phyloP scores from a whole-genome alignment of 2,888 invertebrate species.

The Temnothorax unifasciatus region DNA sequence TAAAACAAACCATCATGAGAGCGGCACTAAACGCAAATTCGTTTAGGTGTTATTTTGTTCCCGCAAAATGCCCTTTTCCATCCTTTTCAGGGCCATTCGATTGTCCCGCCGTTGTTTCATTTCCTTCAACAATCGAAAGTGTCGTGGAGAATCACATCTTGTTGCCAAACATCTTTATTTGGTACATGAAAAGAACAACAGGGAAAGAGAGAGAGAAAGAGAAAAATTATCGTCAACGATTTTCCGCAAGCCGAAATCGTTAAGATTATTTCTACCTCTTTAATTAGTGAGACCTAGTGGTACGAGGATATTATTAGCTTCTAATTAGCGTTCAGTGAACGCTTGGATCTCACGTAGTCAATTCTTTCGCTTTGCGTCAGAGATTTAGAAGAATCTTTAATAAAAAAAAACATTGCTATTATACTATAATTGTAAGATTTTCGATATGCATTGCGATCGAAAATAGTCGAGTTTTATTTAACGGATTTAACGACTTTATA shows the following conservation, averaged over 20 bases:
- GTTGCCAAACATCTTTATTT: not conserved
- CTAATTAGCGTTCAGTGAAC: slow-evolving; percentile 54
- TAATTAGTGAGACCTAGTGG: slow-evolving; percentile 59
- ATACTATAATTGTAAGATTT: not conserved
- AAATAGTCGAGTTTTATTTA: not conserved
- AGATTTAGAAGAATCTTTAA: slow-evolving; percentile 11
- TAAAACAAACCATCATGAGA: slow-evolving; percentile 45
- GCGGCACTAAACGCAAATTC: slow-evolving; percentile 50
- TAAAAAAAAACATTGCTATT: not conserved
- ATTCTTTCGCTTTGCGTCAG: slow-evolving; percentile 19
- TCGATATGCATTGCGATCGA: not conserved
- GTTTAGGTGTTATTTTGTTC: slow-evolving; percentile 49
- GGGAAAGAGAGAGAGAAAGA: slow-evolving; percentile 19
- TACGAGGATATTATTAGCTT: slow-evolving; percentile 66
- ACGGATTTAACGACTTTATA: not conserved
- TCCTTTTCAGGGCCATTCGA: not conserved
- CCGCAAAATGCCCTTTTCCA: slow-evolving; percentile 21
- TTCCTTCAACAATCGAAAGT: slow-evolving; percentile 9
- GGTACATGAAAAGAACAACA: not conserved
- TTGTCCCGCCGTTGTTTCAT: not conserved
- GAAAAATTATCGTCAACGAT: slow-evolving; percentile 17
- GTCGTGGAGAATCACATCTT: not conserved
- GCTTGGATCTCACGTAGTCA: slow-evolving; percentile 8
- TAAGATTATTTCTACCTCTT: slow-evolving; percentile 45
- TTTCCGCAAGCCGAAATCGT: not conserved